Percentiles rank a stretch among this genome's conserved stretches.
phyloP scores from a whole-genome alignment of 2,888 invertebrate species.

The Dorcus hopei region DNA sequence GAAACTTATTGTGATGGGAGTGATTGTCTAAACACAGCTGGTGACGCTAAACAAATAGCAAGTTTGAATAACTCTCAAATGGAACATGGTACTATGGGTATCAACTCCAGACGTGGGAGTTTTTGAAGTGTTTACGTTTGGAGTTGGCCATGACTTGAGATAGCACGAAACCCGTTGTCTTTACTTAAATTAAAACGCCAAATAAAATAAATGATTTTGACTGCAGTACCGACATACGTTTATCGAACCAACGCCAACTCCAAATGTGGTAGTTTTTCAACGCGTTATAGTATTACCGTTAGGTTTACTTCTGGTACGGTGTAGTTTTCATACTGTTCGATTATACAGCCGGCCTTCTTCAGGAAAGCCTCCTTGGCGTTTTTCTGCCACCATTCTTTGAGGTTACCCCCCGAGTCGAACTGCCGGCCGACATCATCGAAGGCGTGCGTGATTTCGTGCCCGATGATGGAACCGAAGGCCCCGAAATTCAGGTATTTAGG shows the following conservation, averaged over 20 bases:
- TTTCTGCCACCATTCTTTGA: slow-evolving; percentile 91
- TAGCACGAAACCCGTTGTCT: too few relatives aligned
- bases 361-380: slow-evolving; percentile 79
- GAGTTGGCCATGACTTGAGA: neutral
- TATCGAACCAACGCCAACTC: too few relatives aligned
- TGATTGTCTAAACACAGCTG: too few relatives aligned
- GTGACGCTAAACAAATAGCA: too few relatives aligned
- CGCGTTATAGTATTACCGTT: slow-evolving; percentile 55
- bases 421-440: slow-evolving; percentile 89
- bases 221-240: neutral
- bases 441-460: slow-evolving; percentile 90
- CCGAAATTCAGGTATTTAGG: slow-evolving; percentile 92
- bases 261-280: too few relatives aligned
- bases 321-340: slow-evolving; percentile 90
- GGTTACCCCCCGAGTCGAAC: slow-evolving; percentile 87
- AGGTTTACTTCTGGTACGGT: slow-evolving; percentile 73
- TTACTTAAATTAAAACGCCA: too few relatives aligned
- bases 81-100: too few relatives aligned
- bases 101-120: too few relatives aligned
- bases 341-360: slow-evolving; percentile 84
- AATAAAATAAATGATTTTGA: too few relatives aligned
- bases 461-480: slow-evolving; percentile 87
- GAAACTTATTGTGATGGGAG: too few relatives aligned
- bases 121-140: too few relatives aligned
- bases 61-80: too few relatives aligned